Percentiles rank a stretch among this genome's conserved stretches.
These are phyloP conservation scores for Atopsyche davidsoni DNA, from an alignment of 1,140 invertebrate species.

Conservation along the genomic window DNA sequence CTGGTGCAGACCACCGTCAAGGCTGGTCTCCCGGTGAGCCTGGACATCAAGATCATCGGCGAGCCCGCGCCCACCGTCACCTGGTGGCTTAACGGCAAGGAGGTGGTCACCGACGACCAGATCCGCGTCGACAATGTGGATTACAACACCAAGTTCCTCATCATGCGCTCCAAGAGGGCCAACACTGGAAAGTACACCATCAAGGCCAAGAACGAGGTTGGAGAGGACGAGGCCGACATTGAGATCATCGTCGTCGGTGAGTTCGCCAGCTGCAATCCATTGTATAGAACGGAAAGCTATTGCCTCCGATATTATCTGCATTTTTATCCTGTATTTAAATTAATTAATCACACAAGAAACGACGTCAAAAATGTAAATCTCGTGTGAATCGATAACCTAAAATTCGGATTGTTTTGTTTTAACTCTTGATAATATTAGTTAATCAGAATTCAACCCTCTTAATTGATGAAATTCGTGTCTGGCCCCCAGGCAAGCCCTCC, in stretches of 20 bases:
- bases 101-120: conserved; percentile 60
- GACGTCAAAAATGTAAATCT: too few relatives aligned
- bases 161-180: conserved; percentile 70
- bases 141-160: conserved; percentile 86
- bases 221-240: conserved; percentile 88
- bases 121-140: conserved; percentile 79
- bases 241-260: conserved; percentile 77
- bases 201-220: conserved; percentile 87
- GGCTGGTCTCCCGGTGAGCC: conserved; percentile 81
- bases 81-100: conserved; percentile 81
- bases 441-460: too few relatives aligned
- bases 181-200: conserved; percentile 91
- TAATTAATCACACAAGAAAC: too few relatives aligned
- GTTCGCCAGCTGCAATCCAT: too few relatives aligned
- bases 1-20: conserved; percentile 79
- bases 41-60: conserved; percentile 89
- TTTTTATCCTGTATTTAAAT: too few relatives aligned
- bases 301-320: too few relatives aligned
- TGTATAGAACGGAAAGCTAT: too few relatives aligned
- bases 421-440: too few relatives aligned
- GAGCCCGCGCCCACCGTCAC: conserved; percentile 88
- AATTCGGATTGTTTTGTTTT: too few relatives aligned
- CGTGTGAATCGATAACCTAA: too few relatives aligned
- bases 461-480: too few relatives aligned
- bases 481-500: conserved; percentile 61